Base-by-base conservation (phyloP, 1,140 invertebrate species). In the Eumaeus atala region DNA sequence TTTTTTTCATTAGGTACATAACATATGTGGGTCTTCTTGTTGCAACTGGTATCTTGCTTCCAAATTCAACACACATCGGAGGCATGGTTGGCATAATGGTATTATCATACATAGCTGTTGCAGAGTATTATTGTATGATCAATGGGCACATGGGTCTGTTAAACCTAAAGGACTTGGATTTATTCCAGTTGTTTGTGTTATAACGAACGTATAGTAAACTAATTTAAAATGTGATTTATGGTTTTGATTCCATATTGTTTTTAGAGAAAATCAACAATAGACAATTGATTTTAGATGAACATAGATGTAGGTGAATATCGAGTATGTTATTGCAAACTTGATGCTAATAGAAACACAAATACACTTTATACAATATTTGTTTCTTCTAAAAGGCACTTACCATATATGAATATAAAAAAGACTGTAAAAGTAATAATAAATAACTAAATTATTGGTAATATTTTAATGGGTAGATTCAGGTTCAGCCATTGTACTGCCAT, bases 31-130 rank as follows among this genome's bases (percentile, higher is more conserved):
- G 95, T 10, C 86, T 96, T 8, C 91, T 92, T 59, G 71, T 95
- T 40, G 92, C 94, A 44, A 95, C 93, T 0, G 92, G 90, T 62
- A 95, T 96, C 35, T 92, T 96, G 66, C 91, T 95, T 14, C 91
- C 93, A 58, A 91, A 91, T 54, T 94, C 92, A 63, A 86, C 91
- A 9, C 85, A 90, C 40, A 73, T 93, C 16, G 94, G 94, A 34
- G 90, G 91, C 49, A 61, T 92, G n/a, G 91, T 96, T 52, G 95
- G 94, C 1, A 66, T 93, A 7, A 74, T 90, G 61, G 94, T 95
- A 17, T 90, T 91, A 17, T 65, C 92, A 33, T 96, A 96, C 77
- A 95, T 96, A 60, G 89, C 91, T 14, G 88, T 91, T 3, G 94
- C 94, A 1, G 94, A 96, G 70, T 95, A 95, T 59, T 87, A 87